Base-by-base conservation (phyloP, 2,113 vertebrate genomes). In the Lamprologus tigripictilis region DNA sequence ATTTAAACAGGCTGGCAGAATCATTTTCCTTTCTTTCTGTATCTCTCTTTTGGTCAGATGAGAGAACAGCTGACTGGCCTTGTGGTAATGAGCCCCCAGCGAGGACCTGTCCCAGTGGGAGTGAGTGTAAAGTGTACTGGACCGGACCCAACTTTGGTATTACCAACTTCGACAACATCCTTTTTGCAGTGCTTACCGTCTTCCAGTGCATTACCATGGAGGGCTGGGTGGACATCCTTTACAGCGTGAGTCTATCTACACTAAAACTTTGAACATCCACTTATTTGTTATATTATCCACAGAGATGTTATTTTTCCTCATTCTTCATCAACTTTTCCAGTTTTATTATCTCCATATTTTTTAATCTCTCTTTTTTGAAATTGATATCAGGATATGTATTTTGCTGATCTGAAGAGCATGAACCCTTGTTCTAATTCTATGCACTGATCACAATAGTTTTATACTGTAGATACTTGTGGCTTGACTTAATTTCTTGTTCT, bases 171-270 rank as follows among this genome's bases (percentile, higher is more conserved):
- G 98, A 99, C 96, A 99, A 99, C 94, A 97, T 97, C 94, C 95
- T 97, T 68, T 97, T 97, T 51, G 96, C 96, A 1, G 96, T 97
- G 88, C 96, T 99, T 40, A 99, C 98, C 0, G 98, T 99, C 81
- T 99, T 99, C 96, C 98, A 99, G 96, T 99, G 98, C 94, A 99
- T 99, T 96, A 99, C 98, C 88, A 99, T 99, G 98, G 98, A 99
- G 88, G 98, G 98, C 80, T 99, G 98, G 98, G 98, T 98, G 0
- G 98, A 99, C 80, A 97, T 99, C 89, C 98, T 99, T 54, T 99
- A 99, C 96, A 97, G 95, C 0, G 98, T 99, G 93, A 98, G 98
- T 98, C 61, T 51, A 47, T 17, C 5, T 9, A 9, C 16, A 49
- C 16, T 26, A 73, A 73, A 73, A 45, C 66, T 26, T 45, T 73